Base-by-base conservation (phyloP, 2,113 vertebrate species). In the Bos taurus region DNA sequence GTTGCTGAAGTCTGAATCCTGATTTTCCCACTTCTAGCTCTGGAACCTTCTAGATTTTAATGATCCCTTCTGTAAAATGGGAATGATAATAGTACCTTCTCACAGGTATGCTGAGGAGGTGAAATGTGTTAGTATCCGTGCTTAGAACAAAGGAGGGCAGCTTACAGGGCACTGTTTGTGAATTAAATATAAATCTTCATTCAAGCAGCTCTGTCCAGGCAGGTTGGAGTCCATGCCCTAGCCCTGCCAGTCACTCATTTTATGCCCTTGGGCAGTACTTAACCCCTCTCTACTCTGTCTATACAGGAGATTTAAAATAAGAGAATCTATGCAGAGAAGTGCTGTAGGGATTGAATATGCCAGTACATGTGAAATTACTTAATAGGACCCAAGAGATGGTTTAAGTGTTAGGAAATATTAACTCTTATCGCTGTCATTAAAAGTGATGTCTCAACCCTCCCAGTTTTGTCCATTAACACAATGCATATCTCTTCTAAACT, bases 261-360 rank as follows among this genome's bases (percentile, higher is more conserved):
- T 48, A 19, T 64, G 30, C 10, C 48, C 56, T 30, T 56, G 30
- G 62, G 23, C 2, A 57, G 28, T 13, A 46, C 80, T 56, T 23
- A 64, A 46, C 13, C 36, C 28, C 1, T 36, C 46, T 77, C 16
- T 89, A 5, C 30, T 54, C 62, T 23, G 54, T 56, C 23, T 64
- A 2, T 56, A 56, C 15, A 48, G 25, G 36, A 84, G 46, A 78
- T 89, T 40, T 48, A 30, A 23, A 71, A 30, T 21, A 80, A 87
- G 3, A 23, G 6, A 1, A 12, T 5, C 23, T n/a, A 10, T n/a
- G 16, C 2, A 16, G 57, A 21, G 3, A 23, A 12, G 77, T 9
- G 19, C n/a, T 57, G 3, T 60, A 52, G 52, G 28, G 80, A 93
- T 7, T 17, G 48, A 77, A 56, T 36, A 4, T 91, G n/a, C 6